Conservation (phyloP, 2,797 vertebrate species). For the Mormyrus hasselquistii region DNA sequence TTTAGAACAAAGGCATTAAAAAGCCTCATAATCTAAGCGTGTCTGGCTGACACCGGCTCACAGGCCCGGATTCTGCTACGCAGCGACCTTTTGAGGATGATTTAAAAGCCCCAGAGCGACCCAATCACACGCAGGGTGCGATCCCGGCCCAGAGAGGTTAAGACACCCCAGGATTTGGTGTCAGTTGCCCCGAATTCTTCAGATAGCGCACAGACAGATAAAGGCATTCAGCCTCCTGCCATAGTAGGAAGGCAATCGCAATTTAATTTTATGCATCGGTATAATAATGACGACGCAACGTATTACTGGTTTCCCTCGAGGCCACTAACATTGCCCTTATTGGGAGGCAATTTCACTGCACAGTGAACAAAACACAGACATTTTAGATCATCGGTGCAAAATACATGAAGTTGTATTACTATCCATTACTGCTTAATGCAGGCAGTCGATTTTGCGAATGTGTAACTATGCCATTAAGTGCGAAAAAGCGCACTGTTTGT, state of each 20-base stretch:
- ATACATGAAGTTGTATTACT: background rate
- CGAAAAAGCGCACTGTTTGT: background rate
- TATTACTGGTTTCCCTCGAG: conserved; percentile 20
- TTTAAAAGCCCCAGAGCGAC: background rate
- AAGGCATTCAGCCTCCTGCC: conserved; percentile 36
- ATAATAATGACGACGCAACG: conserved; percentile 33
- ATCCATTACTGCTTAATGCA: background rate
- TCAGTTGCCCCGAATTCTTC: conserved; percentile 36
- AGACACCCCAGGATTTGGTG: conserved; percentile 18
- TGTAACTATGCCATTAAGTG: background rate
- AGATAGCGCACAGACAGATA: conserved; percentile 39
- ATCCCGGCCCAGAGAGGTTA: background rate
- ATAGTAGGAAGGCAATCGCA: conserved; percentile 40
- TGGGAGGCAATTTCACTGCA: background rate
- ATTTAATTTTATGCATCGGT: conserved; percentile 24
- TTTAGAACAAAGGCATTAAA: background rate
- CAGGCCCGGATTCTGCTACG: background rate
- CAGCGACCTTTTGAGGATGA: background rate
- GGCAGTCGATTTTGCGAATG: background rate
- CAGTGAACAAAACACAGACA: background rate
- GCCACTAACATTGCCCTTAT: background rate
- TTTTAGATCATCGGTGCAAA: conserved; percentile 5
- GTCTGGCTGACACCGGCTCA: background rate
- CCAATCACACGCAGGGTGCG: background rate
- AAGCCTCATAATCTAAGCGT: background rate